Percentiles rank a stretch among this genome's conserved stretches.
These are phyloP conservation scores for Drosophila pseudoobscura DNA, from an alignment of 1,140 invertebrate species.

Conservation along the genomic window DNA sequence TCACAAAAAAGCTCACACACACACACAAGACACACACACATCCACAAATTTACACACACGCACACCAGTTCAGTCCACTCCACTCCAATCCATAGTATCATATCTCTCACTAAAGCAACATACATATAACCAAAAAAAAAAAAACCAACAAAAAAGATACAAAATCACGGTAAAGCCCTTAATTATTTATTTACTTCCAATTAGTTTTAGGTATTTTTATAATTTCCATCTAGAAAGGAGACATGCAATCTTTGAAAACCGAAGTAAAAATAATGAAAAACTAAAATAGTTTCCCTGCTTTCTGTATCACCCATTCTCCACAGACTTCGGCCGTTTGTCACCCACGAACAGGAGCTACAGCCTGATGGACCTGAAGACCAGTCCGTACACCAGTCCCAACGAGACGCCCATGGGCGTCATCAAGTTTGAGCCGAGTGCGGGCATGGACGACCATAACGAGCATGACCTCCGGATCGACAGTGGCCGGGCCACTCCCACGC, in stretches of 20 bases:
- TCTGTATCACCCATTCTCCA: slow-evolving; percentile 36
- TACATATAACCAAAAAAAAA: slow-evolving; percentile 49
- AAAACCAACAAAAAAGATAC: slow-evolving; percentile 36
- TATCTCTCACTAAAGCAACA: slow-evolving; percentile 53
- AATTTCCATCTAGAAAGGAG: slow-evolving; percentile 40
- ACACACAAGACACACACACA: slow-evolving; percentile 9
- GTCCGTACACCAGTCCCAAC: slow-evolving; percentile 72
- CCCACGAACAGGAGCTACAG: slow-evolving; percentile 41
- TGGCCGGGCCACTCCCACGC: slow-evolving; percentile 51
- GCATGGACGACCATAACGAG: slow-evolving; percentile 60
- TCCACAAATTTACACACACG: slow-evolving; percentile 24
- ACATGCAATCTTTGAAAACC: slow-evolving; percentile 6
- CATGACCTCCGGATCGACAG: slow-evolving; percentile 52
- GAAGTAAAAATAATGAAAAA: not conserved
- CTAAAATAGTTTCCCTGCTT: slow-evolving; percentile 43
- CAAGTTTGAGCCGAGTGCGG: slow-evolving; percentile 61
- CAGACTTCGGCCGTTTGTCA: slow-evolving; percentile 45
- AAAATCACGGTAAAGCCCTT: slow-evolving; percentile 64
- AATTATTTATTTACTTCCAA: slow-evolving; percentile 52
- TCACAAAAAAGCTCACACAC: slow-evolving; percentile 44
- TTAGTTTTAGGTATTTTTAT: slow-evolving; percentile 58
- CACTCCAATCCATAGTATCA: slow-evolving; percentile 45
- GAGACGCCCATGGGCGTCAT: slow-evolving; percentile 62
- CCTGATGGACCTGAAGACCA: slow-evolving; percentile 60
- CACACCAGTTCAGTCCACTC: slow-evolving; percentile 18